Conservation (phyloP, 2,888 invertebrate genomes). For the Drosophila nr. perissopoda region DNA sequence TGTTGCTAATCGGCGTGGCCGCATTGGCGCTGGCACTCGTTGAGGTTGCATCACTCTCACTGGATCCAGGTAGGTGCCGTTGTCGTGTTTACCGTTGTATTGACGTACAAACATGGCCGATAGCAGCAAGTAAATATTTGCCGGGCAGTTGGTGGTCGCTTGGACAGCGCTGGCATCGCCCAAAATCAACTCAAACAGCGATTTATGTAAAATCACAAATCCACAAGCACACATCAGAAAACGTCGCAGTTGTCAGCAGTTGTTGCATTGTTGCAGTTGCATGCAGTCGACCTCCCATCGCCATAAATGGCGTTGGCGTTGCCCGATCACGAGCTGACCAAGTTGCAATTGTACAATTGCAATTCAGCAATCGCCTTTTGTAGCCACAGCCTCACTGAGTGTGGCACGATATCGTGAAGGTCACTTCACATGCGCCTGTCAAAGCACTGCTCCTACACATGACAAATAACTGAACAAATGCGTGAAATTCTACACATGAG, state of each 20-base stretch:
- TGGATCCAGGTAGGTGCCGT: conserved; percentile 84
- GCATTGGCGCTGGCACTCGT: conserved; percentile 73
- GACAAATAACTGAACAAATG: conserved; percentile 76
- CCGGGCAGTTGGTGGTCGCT: conserved; percentile 27
- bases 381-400: conserved; percentile 29
- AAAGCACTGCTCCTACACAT: conserved; percentile 55
- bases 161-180: conserved; percentile 27
- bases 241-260: conserved; percentile 2
- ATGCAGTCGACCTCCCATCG: conserved; percentile 62
- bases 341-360: conserved; percentile 46
- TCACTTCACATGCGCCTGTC: conserved; percentile 70
- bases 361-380: conserved; percentile 44
- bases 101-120: conserved; percentile 63
- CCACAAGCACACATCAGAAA: conserved; percentile 31
- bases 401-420: conserved; percentile 74
- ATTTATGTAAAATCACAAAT: conserved; percentile 52
- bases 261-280: conserved; percentile 18
- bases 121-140: conserved; percentile 66
- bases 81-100: conserved; percentile 58
- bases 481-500: conserved; percentile 70
- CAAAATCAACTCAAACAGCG: conserved; percentile 51
- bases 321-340: conserved; percentile 72
- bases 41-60: conserved; percentile 83
- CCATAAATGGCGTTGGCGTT: conserved; percentile 73
- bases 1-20: conserved; percentile 72